Base-by-base conservation (phyloP, 2,888 invertebrate genomes). In the Eumacrocentrus americanus region DNA sequence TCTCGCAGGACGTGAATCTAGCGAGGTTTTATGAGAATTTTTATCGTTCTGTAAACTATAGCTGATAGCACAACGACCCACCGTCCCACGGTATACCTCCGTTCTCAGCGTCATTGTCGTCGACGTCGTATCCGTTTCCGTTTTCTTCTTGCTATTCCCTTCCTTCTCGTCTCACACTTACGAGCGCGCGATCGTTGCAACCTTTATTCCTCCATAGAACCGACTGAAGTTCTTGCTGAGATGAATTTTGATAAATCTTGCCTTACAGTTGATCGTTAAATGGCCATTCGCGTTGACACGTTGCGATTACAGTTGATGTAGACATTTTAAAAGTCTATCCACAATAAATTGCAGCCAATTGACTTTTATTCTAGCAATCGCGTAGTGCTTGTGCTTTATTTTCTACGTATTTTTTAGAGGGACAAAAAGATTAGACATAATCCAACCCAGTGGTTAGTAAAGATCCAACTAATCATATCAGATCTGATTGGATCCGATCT, bases 1-100 rank as follows among this genome's bases (percentile, higher is more conserved):
- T 16, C 83, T 67, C 46, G 56, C 56, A 44, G 58, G 56, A 59
- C 47, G 60, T 63, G 63, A 71, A 67, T 76, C 76, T 77, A 77
- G 72, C 71, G 65, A 68, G 59, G 71, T 74, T 76, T 77, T 77
- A 77, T 71, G 73, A 67, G 72, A 67, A 73, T 74, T 76, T 77
- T 77, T 77, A 77, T 76, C 71, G 75, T 70, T 73, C 20, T 71
- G 73, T 72, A 73, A 74, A 74, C 76, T 75, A 71, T 70, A 29
- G 29, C 29, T 29, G n/a, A n/a, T n/a, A n/a, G n/a, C n/a, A n/a
- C n/a, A n/a, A n/a, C n/a, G n/a, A n/a, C n/a, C n/a, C 42, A 29
- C 42, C 34, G 29, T 54, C 44, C 44, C 42, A 22, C 16, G 72
- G 69, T 70, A 72, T 68, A 68, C 70, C 64, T 65, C 67, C 67